A percentile compares a stretch with the other conserved stretches of the same genome.
Conservation (phyloP, 1,140 invertebrate genomes). For the Periplaneta americana region DNA sequence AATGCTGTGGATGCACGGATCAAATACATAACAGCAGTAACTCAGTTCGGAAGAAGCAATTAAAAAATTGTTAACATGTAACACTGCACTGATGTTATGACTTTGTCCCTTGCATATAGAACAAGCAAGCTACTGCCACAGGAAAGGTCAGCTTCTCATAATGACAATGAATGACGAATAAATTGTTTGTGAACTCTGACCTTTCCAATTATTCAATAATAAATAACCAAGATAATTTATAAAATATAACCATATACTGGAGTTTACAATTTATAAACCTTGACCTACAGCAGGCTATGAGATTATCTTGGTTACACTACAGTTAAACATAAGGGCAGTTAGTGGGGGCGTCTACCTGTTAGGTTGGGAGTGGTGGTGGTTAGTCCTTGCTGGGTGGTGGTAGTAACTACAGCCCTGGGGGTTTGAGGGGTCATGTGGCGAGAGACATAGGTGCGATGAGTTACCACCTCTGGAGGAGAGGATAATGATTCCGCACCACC, state of each 20-base stretch:
- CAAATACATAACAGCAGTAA: neutral
- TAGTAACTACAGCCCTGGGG: conserved; percentile 11
- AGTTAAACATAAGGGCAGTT: neutral
- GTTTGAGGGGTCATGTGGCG: conserved; percentile 13
- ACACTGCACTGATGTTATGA: neutral
- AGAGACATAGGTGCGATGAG: conserved; percentile 18
- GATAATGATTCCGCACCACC: conserved; percentile 6
- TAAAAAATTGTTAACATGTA: too few species aligned
- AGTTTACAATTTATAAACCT: neutral
- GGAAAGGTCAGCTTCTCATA: neutral
- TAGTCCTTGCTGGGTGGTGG: conserved; percentile 12
- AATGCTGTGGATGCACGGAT: neutral
- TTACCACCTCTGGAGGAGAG: conserved; percentile 11
- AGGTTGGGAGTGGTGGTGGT: conserved; percentile 18
- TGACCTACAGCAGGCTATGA: neutral
- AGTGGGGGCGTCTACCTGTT: conserved; percentile 23
- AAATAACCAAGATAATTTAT: neutral
- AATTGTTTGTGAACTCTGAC: too few species aligned
- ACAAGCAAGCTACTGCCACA: neutral
- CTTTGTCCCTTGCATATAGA: neutral
- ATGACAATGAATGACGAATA: neutral
- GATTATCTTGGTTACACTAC: neutral
- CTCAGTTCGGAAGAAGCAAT: too few species aligned
- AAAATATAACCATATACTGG: neutral
- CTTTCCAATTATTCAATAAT: neutral